Conservation (phyloP, 1,140 invertebrate genomes). For the Archivesica marissinica region DNA sequence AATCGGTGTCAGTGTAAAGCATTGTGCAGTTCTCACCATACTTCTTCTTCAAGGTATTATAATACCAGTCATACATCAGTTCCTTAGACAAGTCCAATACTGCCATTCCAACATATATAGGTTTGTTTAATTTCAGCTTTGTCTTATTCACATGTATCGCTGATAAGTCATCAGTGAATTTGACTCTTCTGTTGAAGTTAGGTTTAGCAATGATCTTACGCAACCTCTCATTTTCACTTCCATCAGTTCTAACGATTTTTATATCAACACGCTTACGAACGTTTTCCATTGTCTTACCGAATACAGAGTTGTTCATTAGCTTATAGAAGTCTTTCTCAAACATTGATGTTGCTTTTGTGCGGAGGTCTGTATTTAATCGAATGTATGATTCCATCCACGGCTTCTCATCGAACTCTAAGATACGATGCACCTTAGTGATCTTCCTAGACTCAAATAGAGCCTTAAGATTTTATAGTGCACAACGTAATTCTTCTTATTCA, state of each 20-base stretch:
- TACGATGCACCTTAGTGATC: conserved; percentile 63
- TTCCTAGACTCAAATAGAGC: conserved; percentile 28
- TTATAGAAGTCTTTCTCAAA: conserved; percentile 81
- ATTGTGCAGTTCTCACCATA: conserved; percentile 73
- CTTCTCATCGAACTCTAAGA: conserved; percentile 52
- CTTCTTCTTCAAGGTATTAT: conserved; percentile 67
- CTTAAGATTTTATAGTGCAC: conserved; percentile 63
- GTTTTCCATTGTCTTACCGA: conserved; percentile 76
- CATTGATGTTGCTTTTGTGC: conserved; percentile 79
- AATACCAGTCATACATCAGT: conserved; percentile 77
- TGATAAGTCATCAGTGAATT: conserved; percentile 75
- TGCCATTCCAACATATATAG: conserved; percentile 71
- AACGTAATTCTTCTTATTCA: conserved; percentile 62
- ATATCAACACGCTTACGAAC: conserved; percentile 34
- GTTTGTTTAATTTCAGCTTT: conserved; percentile 66
- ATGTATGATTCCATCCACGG: conserved; percentile 66
- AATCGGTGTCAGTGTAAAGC: conserved; percentile 83
- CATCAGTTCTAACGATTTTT: conserved; percentile 22
- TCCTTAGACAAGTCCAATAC: conserved; percentile 54
- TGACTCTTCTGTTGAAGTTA: not conserved
- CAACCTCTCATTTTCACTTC: not conserved
- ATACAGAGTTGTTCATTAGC: conserved; percentile 73
- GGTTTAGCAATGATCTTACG: conserved; percentile 38
- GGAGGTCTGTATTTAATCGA: conserved; percentile 66
- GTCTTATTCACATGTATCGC: conserved; percentile 64